These are phyloP conservation scores for Gymnoscelis rufifasciata DNA, from an alignment of 2,888 invertebrate species.

Conservation along the genomic window DNA sequence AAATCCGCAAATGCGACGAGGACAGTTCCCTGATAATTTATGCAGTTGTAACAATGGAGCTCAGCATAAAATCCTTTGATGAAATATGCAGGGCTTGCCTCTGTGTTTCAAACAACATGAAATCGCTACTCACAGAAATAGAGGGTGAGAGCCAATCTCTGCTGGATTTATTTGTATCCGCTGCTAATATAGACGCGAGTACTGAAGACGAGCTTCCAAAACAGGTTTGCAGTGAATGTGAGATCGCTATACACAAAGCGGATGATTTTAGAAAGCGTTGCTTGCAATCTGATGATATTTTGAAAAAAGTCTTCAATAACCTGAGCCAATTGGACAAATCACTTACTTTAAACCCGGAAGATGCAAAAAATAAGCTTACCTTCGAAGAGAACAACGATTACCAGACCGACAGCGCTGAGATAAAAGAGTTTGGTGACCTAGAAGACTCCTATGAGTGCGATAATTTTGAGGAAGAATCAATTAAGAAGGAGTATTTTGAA, in stretches of 20 bases:
- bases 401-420: slow-evolving; percentile 9
- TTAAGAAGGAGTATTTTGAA: slow-evolving; percentile 22
- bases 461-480: not conserved
- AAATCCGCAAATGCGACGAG: not conserved
- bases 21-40: too few relatives aligned
- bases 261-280: slow-evolving; percentile 60
- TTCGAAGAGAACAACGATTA: slow-evolving; percentile 16
- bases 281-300: slow-evolving; percentile 47
- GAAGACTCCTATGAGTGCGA: not conserved
- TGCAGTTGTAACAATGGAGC: slow-evolving; percentile 32
- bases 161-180: slow-evolving; percentile 46
- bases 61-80: slow-evolving; percentile 34
- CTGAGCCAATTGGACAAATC: slow-evolving; percentile 15
- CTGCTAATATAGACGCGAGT: slow-evolving; percentile 49
- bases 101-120: slow-evolving; percentile 42
- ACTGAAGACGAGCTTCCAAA: slow-evolving; percentile 50
- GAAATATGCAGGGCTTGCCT: slow-evolving; percentile 59
- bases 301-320: slow-evolving; percentile 41
- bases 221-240: slow-evolving; percentile 60
- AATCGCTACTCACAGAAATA: slow-evolving; percentile 45
- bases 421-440: slow-evolving; percentile 10
- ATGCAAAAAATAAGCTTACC: slow-evolving; percentile 10
- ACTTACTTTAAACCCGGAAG: slow-evolving; percentile 10
- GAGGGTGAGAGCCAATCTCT: slow-evolving; percentile 43
- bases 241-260: slow-evolving; percentile 45